Evolutionary conservation across 2,113 vertebrate species (phyloP).

Genomic region (Cyanoderma ruficeps): DNA sequence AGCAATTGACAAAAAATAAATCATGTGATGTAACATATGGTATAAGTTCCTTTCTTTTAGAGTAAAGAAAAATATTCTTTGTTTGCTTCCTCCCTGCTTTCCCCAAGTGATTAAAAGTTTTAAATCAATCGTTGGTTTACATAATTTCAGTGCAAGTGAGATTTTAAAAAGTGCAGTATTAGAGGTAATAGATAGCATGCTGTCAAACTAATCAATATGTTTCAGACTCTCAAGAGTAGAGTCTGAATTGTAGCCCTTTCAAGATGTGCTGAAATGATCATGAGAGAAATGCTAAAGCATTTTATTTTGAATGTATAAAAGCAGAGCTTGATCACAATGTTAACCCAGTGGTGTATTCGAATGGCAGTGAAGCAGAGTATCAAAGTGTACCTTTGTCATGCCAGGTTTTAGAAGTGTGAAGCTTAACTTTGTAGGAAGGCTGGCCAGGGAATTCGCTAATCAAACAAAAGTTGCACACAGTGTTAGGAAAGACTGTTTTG

Average conservation of each 20-base stretch:
- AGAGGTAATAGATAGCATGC: neutral
- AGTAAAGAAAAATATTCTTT: neutral
- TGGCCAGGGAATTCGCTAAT: neutral
- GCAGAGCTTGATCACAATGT: neutral
- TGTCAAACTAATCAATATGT: neutral
- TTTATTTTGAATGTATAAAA: neutral
- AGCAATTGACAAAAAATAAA: neutral
- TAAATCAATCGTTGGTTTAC: neutral
- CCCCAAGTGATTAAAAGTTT: neutral
- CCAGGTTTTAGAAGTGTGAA: neutral
- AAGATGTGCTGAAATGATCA: neutral
- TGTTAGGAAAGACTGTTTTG: neutral
- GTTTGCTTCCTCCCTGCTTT: neutral
- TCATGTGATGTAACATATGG: neutral
- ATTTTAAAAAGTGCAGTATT: neutral
- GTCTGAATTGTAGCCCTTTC: neutral
- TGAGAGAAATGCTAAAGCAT: neutral
- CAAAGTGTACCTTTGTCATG: neutral
- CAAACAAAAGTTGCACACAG: neutral
- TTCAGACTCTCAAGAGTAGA: neutral
- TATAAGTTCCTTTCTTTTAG: neutral
- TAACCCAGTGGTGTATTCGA: neutral
- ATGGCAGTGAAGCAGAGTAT: neutral
- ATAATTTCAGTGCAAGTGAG: neutral
- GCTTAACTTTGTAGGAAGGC: neutral